A percentile compares a stretch with the other conserved stretches of the same genome.
Conservation (phyloP, 2,797 vertebrate genomes). For the Chromobotia macracanthus region DNA sequence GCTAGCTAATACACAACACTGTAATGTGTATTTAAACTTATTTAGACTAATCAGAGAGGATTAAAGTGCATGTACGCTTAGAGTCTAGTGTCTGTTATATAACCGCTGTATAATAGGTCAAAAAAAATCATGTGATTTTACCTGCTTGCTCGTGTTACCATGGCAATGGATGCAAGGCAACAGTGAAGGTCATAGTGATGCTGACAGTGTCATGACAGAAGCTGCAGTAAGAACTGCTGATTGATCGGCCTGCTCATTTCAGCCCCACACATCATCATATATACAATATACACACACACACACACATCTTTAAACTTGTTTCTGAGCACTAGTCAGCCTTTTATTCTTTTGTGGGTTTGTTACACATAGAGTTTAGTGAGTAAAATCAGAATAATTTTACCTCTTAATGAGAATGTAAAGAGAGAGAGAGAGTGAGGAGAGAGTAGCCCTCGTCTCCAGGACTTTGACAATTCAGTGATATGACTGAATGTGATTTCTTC, state of each 20-base stretch:
- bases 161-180: slow-evolving; percentile 14
- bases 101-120: slow-evolving; percentile 14
- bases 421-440: neutral
- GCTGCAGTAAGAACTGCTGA: slow-evolving; percentile 29
- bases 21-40: neutral
- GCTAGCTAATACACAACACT: neutral
- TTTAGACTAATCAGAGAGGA: neutral
- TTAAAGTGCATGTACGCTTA: slow-evolving; percentile 3
- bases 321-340: too few species aligned
- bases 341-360: neutral
- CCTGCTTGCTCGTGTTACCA: slow-evolving; percentile 19
- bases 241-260: slow-evolving; percentile 40
- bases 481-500: neutral
- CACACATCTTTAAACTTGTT: neutral
- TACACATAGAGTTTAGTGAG: neutral
- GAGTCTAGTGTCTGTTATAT: slow-evolving; percentile 2
- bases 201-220: slow-evolving; percentile 32
- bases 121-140: slow-evolving; percentile 7
- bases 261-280: too few species aligned
- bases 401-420: neutral
- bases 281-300: too few species aligned
- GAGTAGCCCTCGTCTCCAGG: neutral
- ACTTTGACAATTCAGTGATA: too few species aligned
- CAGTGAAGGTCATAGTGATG: slow-evolving; percentile 31
- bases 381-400: neutral